phyloP scores from a whole-genome alignment of 2,888 invertebrate genomes.

The Parnassius mnemosyne region DNA sequence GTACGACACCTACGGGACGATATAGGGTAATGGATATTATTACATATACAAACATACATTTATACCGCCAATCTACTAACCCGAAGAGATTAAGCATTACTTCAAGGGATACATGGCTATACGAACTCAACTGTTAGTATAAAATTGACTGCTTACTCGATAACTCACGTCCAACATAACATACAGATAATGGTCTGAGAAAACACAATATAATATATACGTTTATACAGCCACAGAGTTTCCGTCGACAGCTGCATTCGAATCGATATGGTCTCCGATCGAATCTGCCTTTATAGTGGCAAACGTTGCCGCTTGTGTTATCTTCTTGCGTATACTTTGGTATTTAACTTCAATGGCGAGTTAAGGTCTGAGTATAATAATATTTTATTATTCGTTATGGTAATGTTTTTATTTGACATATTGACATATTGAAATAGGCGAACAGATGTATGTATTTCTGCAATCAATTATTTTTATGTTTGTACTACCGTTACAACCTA shows the following conservation, averaged over 20 bases:
- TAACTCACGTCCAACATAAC: constrained; percentile 1
- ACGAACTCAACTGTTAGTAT: background rate
- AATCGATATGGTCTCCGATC: constrained; percentile 54
- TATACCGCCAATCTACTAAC: no score
- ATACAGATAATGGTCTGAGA: background rate
- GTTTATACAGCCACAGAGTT: constrained; percentile 36
- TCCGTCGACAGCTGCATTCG: constrained; percentile 53
- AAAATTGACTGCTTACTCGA: constrained; percentile 5
- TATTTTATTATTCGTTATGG: background rate
- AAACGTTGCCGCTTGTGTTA: constrained; percentile 70
- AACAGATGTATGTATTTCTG: no score
- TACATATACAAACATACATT: no score
- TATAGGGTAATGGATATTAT: no score
- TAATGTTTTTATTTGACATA: no score
- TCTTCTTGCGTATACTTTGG: constrained; percentile 55
- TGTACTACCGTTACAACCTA: no score
- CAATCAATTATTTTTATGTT: no score
- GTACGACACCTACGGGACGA: no score
- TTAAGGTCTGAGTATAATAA: constrained; percentile 43
- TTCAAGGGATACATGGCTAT: background rate
- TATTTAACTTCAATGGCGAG: constrained; percentile 46
- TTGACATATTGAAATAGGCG: no score
- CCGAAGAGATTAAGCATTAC: no score
- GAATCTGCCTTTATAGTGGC: constrained; percentile 55
- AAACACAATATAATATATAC: constrained; percentile 14